A percentile compares a stretch with the other conserved stretches of the same genome.
These are phyloP conservation scores for Ibycter americanus DNA, from an alignment of 2,797 vertebrate genomes.

Conservation along the genomic window DNA sequence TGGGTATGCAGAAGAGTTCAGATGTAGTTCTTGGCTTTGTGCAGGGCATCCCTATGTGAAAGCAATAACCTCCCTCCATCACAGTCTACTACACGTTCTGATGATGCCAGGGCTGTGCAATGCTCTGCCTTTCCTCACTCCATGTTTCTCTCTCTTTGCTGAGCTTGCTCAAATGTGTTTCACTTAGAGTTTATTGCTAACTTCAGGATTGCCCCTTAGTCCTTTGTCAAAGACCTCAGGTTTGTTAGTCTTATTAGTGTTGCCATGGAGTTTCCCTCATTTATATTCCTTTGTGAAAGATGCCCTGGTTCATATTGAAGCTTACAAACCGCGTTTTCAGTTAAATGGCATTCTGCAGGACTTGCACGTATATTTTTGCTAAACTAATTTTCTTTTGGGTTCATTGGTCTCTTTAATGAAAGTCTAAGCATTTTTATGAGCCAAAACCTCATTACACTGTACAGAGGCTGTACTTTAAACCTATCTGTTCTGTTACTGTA, in stretches of 20 bases:
- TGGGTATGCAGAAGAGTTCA: neutral
- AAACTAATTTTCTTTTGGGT: slow-evolving; percentile 53
- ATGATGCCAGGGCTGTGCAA: neutral
- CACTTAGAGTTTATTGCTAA: neutral
- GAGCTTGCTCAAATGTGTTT: neutral
- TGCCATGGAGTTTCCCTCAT: neutral
- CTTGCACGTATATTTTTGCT: slow-evolving; percentile 23
- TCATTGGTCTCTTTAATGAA: slow-evolving; percentile 73
- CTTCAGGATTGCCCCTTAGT: neutral
- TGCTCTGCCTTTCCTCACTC: neutral
- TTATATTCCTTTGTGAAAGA: neutral
- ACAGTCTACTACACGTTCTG: neutral
- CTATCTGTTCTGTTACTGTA: slow-evolving; percentile 54
- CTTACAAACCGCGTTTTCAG: neutral
- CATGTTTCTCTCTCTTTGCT: fast-evolving
- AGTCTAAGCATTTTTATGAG: slow-evolving; percentile 58
- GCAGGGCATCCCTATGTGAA: neutral
- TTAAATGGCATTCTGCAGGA: slow-evolving; percentile 15
- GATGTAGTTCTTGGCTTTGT: neutral
- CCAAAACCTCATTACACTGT: slow-evolving; percentile 50
- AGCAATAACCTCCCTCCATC: neutral
- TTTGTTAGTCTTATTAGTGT: neutral
- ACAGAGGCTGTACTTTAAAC: slow-evolving; percentile 60
- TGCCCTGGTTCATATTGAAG: neutral
- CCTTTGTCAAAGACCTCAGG: neutral